These are phyloP conservation scores for Ctenosaura bakeri DNA, from an alignment of 2,797 vertebrate species.

Conservation along the genomic window DNA sequence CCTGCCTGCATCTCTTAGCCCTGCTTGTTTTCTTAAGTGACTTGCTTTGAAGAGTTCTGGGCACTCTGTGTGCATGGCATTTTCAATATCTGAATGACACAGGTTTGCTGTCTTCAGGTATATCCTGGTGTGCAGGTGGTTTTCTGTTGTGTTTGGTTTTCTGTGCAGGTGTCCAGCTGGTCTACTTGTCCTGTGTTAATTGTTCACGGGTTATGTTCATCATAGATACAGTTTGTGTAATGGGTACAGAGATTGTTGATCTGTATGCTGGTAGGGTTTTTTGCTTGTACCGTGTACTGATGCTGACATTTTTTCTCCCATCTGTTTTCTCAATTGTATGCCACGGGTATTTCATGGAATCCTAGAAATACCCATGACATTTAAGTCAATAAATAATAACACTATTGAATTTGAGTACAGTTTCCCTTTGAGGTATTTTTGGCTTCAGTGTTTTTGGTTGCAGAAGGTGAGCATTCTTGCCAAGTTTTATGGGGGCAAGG, in stretches of 20 bases:
- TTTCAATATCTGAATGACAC: not conserved
- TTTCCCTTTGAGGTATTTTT: not conserved
- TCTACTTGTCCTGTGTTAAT: not conserved
- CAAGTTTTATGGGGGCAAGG: not conserved
- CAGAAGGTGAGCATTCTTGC: not conserved
- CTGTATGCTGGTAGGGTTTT: too few relatives aligned
- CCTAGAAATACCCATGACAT: not conserved
- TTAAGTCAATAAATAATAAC: not conserved
- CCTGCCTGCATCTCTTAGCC: not conserved
- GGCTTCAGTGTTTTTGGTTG: not conserved
- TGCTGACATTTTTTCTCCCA: not conserved
- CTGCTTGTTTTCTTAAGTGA: not conserved
- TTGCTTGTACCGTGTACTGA: not conserved
- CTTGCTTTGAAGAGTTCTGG: not conserved
- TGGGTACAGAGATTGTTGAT: too few relatives aligned
- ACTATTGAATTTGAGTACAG: not conserved
- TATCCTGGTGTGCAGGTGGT: not conserved
- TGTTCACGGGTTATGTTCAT: too few relatives aligned
- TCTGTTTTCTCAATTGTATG: not conserved
- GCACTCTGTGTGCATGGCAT: not conserved
- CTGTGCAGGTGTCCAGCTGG: not conserved
- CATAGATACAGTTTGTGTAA: too few relatives aligned
- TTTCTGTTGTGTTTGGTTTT: not conserved
- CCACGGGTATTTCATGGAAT: too few relatives aligned
- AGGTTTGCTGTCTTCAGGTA: not conserved